These are phyloP conservation scores for Microctenopoma lineatum DNA, from an alignment of 2,797 vertebrate species.

Conservation along the genomic window DNA sequence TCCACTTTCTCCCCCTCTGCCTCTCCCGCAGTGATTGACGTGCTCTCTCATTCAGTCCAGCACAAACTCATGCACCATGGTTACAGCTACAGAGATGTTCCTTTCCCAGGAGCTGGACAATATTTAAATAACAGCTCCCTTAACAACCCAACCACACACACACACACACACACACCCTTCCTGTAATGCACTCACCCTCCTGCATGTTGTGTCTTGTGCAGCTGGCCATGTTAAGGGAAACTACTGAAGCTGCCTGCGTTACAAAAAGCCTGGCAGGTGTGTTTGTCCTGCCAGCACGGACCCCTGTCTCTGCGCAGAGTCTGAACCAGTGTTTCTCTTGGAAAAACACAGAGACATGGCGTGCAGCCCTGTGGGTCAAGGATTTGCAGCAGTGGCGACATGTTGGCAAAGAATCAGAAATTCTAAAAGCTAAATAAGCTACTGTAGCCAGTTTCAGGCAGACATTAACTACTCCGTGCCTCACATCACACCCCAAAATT, in stretches of 20 bases:
- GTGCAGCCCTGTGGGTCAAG: conserved; percentile 47
- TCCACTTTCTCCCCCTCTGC: conserved; percentile 19
- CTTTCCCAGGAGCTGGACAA: conserved; percentile 69
- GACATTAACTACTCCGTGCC: conserved; percentile 28
- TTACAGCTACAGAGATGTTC: conserved; percentile 72
- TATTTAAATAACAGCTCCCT: conserved; percentile 76
- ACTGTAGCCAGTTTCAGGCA: conserved; percentile 31
- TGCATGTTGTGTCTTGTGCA: conserved; percentile 41
- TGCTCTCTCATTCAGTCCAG: conserved; percentile 65
- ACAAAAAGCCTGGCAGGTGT: conserved; percentile 60
- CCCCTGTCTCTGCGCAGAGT: conserved; percentile 31
- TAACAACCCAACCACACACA: conserved; percentile 48
- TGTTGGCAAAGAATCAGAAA: conserved; percentile 32
- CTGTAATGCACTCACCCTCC: conserved; percentile 16
- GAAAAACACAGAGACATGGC: conserved; percentile 53
- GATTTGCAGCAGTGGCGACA: conserved; percentile 30
- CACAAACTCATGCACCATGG: conserved; percentile 72
- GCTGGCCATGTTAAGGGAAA: conserved; percentile 62
- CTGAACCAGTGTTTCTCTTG: conserved; percentile 55
- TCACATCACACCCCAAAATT: conserved; percentile 42
- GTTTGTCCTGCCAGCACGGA: conserved; percentile 45
- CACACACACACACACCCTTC: conserved; percentile 18
- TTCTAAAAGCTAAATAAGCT: conserved; percentile 31
- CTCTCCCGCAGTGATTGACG: conserved; percentile 63
- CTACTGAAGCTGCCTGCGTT: conserved; percentile 56